Evolutionary conservation across 2,113 vertebrate species (phyloP), one percentile per base, ranked within the genome.

Genomic region (Cyprinus carpio): DNA sequence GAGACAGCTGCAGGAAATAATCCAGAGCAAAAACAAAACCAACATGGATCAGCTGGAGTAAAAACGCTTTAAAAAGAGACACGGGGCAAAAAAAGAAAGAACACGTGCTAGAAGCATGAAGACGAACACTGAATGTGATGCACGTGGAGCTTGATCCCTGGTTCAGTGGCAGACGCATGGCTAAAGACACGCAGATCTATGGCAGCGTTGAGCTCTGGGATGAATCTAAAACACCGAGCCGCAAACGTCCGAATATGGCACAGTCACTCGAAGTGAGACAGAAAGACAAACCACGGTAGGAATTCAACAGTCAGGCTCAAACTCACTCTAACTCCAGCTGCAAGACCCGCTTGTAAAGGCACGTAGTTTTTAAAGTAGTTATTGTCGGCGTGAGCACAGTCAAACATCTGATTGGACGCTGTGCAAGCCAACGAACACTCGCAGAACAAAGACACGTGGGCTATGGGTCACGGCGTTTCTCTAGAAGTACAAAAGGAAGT

Each of bases 301-400:
- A 46, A 40, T 29, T 51, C 46, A 81, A 85, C 54, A 31, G 37
- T 71, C 34, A 5, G 69, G 29, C 10, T 46, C 10, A 46, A 46
- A 46, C 12, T 46, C 43, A 2, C 49, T 60, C 72, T 64, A 49
- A 40, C 37, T 40, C 65, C 62, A 10, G 56, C 54, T 54, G 43
- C 46, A 43, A 58, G 37, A 58, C 82, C 64, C 40, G 94, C 90
- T 91, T 90, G 87, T 93, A 93, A 98, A 98, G 98, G 97, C 98
- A 99, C 98, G 74, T 80, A 31, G 76, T 37, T 79, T 80, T 72
- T 67, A 8, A 34, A 96, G 93, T 86, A 94, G 75, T 95, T 91
- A 90, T 93, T 91, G 88, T 90, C 84, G 29, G 75, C 43, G 64
- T 91, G 87, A 91, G 90, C 91, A 94, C 93, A 93, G 92, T 94